Percentiles rank a stretch among this genome's conserved stretches.
phyloP scores from a whole-genome alignment of 2,797 vertebrate species.

The Thaleichthys pacificus region DNA sequence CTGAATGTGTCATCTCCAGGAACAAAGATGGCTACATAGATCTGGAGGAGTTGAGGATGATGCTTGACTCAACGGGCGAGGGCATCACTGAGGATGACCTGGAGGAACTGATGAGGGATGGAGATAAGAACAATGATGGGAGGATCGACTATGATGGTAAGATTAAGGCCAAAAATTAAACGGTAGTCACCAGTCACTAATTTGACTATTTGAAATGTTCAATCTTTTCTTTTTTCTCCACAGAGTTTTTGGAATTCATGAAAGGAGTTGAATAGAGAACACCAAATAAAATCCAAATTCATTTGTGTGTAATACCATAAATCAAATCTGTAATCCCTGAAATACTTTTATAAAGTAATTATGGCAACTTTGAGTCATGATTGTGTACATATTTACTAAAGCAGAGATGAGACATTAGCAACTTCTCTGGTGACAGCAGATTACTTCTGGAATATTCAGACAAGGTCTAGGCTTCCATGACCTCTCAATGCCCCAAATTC shows the following conservation, averaged over 20 bases:
- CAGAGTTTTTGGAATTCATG: conserved; percentile 99
- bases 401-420: neutral
- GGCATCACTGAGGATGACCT: conserved; percentile 97
- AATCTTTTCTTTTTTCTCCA: neutral
- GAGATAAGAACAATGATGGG: conserved; percentile 96
- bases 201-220: neutral
- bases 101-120: conserved; percentile 96
- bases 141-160: conserved; percentile 97
- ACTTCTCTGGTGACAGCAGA: neutral
- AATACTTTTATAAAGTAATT: neutral
- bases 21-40: conserved; percentile 97
- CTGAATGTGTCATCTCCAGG: conserved; percentile 60
- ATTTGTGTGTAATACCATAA: neutral
- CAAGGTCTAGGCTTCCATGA: neutral
- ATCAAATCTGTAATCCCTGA: neutral
- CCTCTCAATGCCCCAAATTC: neutral
- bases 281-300: neutral
- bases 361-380: neutral
- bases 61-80: conserved; percentile 97
- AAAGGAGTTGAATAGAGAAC: conserved; percentile 93
- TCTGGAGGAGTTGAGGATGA: conserved; percentile 92
- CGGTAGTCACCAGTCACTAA: neutral
- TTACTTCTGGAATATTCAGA: neutral
- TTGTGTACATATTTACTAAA: neutral
- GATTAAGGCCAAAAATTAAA: neutral